Evolutionary conservation across 1,140 invertebrate genomes (phyloP).

Genomic region (Argopecten irradians): DNA sequence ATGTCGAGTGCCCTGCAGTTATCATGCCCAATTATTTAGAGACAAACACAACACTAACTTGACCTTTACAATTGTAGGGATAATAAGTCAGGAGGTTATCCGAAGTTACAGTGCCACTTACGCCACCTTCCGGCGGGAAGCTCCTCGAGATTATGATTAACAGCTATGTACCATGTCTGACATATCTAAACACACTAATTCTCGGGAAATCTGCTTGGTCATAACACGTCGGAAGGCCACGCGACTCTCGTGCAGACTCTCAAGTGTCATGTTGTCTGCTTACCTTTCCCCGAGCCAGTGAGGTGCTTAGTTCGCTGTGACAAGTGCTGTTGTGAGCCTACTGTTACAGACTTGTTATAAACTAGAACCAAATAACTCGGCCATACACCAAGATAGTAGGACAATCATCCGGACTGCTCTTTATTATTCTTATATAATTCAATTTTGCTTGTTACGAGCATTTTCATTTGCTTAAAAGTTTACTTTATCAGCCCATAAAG

Average conservation of each 20-base stretch:
- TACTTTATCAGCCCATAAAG: too few species aligned
- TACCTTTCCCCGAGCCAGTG: not conserved
- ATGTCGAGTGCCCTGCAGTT: not conserved
- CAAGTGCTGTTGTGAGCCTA: not conserved
- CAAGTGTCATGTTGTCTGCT: not conserved
- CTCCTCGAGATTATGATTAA: not conserved
- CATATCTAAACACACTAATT: not conserved
- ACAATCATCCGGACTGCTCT: not conserved
- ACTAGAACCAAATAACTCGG: constrained; percentile 1
- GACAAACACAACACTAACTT: constrained; percentile 15
- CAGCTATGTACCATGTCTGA: constrained; percentile 20
- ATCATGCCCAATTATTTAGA: not conserved
- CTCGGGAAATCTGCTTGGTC: not conserved
- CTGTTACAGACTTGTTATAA: not conserved
- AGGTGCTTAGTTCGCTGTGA: not conserved
- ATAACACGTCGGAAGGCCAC: not conserved
- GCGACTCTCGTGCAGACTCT: not conserved
- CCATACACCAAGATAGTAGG: not conserved
- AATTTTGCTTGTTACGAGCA: too few species aligned
- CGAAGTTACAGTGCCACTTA: constrained; percentile 14
- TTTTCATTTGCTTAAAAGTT: too few species aligned
- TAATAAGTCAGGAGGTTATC: constrained; percentile 12
- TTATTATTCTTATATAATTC: too few species aligned
- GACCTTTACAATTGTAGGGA: not conserved
- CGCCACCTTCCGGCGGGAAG: constrained; percentile 8